Base-by-base conservation (phyloP, 2,888 invertebrate species). In the Amaurobius ferox region DNA sequence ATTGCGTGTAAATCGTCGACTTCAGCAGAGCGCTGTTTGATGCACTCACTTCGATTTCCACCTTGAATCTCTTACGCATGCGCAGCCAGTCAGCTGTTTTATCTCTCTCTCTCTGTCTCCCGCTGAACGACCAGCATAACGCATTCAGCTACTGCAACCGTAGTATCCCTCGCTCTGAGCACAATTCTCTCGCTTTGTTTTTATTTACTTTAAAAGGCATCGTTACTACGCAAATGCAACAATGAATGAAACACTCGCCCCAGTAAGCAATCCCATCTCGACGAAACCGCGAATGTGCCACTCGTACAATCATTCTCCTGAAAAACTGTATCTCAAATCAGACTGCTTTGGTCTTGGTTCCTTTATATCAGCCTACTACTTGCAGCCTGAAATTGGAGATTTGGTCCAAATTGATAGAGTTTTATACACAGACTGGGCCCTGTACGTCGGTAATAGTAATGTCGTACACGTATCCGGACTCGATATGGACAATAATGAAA, bases 371-470 rank as follows among this genome's bases (percentile, higher is more conserved):
- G 55, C 88, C 7, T 80, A 61, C 62, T 86, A 88, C 19, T 67
- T 89, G 29, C 64, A 78, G 16, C 71, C 89, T 0, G 87, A 88
- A 29, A 76, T 88, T 6, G 90, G 90, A 7, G 90, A 90, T 81
- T 72, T 90, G 35, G 88, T 90, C 1, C 90, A 90, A 80, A 89
- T 90, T 48, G 90, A 90, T 79, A 87, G 90, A 3, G 89, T 88
- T 11, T 74, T 90, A n/a, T 90, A 89, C 76, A 86, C 89, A 6
- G 89, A 90, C 55, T 90, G 90, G 90, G 90, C 88, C 0, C 68
- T 90, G 11, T 90, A 90, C 67, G 87, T 90, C 0, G 90, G 90
- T 1, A 89, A 90, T 55, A 89, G 90, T 6, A 86, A 89, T 64
- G 90, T 90, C 0, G 89, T 90, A 0, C 89, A 90, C 44, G 88